Conservation (phyloP, 2,113 vertebrate species). For the Pelecanoides urinatrix region DNA sequence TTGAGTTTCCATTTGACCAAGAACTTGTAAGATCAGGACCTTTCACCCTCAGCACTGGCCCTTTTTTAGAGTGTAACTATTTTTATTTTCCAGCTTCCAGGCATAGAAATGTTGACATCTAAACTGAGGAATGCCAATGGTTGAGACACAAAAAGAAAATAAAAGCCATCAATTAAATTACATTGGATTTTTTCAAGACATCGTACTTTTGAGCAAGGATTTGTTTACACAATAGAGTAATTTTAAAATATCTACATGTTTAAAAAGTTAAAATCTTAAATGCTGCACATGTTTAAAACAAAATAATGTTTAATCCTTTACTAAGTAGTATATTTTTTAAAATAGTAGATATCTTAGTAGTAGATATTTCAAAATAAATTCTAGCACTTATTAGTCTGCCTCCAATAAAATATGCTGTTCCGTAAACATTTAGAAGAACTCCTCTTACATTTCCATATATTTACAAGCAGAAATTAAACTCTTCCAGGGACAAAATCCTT, state of each 20-base stretch:
- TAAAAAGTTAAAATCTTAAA: background rate
- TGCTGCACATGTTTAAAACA: background rate
- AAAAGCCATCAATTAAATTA: background rate
- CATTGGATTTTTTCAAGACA: background rate
- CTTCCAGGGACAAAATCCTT: background rate
- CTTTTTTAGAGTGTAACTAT: background rate
- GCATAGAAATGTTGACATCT: constrained; percentile 19
- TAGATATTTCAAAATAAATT: background rate
- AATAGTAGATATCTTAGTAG: background rate
- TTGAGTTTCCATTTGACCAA: constrained; percentile 16
- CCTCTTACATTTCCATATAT: background rate
- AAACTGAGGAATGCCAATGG: background rate
- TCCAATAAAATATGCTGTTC: background rate
- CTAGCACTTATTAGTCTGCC: background rate
- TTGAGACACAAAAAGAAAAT: constrained; percentile 15
- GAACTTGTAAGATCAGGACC: constrained; percentile 16
- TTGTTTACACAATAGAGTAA: background rate
- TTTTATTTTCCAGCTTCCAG: constrained; percentile 42
- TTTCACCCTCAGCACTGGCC: background rate
- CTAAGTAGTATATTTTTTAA: background rate
- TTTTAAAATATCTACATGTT: background rate
- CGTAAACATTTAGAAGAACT: background rate
- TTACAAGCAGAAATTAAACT: background rate
- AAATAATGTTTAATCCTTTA: background rate
- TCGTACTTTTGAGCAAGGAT: background rate